phyloP scores from a whole-genome alignment of 53 echinoderm and acorn worm species.

The Echinarachnius parma region DNA sequence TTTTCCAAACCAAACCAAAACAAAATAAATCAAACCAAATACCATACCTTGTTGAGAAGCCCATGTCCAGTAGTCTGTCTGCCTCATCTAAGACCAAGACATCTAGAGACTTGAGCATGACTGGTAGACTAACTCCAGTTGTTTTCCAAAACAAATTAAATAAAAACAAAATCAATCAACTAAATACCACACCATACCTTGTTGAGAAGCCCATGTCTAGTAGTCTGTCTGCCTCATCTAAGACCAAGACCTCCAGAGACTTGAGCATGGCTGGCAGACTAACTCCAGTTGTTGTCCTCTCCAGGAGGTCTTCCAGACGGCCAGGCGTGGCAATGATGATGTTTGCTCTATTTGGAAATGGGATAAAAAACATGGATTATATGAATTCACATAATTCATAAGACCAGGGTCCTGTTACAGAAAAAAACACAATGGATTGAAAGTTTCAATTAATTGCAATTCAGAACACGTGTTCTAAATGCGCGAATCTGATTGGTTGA shows the following conservation, averaged over 20 bases:
- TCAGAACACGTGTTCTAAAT: too few relatives aligned
- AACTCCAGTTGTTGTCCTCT: constrained; percentile 59
- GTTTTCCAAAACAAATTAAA: too few relatives aligned
- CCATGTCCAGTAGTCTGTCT: constrained; percentile 90
- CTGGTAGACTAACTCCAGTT: constrained; percentile 60
- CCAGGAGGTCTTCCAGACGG: constrained; percentile 74
- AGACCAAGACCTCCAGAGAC: constrained; percentile 81
- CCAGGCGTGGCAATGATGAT: constrained; percentile 92
- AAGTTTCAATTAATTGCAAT: too few relatives aligned
- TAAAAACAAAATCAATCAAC: too few relatives aligned
- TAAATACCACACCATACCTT: too few relatives aligned
- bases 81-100: constrained; percentile 96
- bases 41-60: constrained; percentile 89
- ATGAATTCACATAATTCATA: too few relatives aligned
- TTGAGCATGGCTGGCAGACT: constrained; percentile 75
- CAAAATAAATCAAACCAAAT: too few relatives aligned
- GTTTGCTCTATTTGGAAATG: constrained; percentile 85
- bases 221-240: constrained; percentile 93
- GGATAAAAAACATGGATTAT: background rate
- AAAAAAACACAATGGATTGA: too few relatives aligned
- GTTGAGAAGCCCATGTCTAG: constrained; percentile 92
- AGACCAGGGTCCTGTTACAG: too few relatives aligned
- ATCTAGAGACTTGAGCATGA: constrained; percentile 78
- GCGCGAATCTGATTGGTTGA: too few relatives aligned
- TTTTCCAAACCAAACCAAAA: too few relatives aligned